These are phyloP conservation scores for Spongilla lacustris DNA, from an alignment of 37 sponge, comb jelly and placozoan species.

Conservation along the genomic window DNA sequence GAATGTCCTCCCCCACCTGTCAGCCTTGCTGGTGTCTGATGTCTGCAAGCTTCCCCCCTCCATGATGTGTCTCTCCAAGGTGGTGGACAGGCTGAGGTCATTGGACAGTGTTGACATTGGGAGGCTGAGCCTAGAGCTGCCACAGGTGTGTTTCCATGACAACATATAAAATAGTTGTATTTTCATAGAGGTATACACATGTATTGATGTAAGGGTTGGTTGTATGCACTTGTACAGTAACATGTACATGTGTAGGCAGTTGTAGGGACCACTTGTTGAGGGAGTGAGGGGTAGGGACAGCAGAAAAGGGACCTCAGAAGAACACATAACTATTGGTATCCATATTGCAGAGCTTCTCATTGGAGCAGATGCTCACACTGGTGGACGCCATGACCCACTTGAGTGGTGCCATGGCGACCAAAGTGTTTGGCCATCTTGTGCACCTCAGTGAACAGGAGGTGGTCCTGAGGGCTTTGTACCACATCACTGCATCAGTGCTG, in stretches of 20 bases:
- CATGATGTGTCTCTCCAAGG: neutral
- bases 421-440: neutral
- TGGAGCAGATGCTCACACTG: neutral
- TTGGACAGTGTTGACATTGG: neutral
- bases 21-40: neutral
- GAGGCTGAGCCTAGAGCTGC: neutral
- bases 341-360: neutral
- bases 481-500: neutral
- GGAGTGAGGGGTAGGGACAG: neutral
- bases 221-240: too few relatives aligned
- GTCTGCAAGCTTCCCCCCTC: neutral
- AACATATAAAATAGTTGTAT: neutral
- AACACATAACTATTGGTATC: too few relatives aligned
- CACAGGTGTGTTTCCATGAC: neutral
- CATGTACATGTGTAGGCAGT: too few relatives aligned
- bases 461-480: neutral
- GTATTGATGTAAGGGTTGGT: too few relatives aligned
- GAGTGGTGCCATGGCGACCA: neutral
- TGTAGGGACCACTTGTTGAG: neutral
- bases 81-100: neutral
- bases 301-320: neutral
- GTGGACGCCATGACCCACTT: neutral
- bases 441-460: neutral
- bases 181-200: neutral
- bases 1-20: neutral